Percentiles rank a stretch among this genome's conserved stretches.
These are phyloP conservation scores for Hippolais icterina DNA, from an alignment of 2,113 vertebrate genomes.

Conservation along the genomic window DNA sequence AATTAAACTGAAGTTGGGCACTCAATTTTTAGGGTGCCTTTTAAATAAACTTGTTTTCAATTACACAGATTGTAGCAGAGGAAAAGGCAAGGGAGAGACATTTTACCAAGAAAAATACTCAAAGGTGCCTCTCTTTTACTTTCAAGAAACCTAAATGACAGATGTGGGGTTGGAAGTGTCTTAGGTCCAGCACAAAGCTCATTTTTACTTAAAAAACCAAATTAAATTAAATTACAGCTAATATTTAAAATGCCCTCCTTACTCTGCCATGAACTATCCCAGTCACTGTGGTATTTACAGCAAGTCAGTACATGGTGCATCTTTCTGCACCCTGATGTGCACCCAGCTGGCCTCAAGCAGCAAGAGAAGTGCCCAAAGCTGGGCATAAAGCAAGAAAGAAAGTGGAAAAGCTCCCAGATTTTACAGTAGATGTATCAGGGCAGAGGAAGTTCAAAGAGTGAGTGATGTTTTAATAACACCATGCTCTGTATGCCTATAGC, in stretches of 20 bases:
- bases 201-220: not conserved
- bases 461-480: not conserved
- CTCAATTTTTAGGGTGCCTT: not conserved
- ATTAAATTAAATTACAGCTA: not conserved
- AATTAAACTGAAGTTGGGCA: not conserved
- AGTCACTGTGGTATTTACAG: not conserved
- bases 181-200: not conserved
- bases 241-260: not conserved
- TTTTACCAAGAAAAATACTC: not conserved
- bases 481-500: not conserved
- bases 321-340: not conserved
- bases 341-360: not conserved
- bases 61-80: not conserved
- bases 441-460: not conserved
- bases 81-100: fast-evolving
- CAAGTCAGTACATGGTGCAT: fast-evolving
- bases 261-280: not conserved
- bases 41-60: not conserved
- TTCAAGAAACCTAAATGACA: not conserved
- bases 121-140: not conserved
- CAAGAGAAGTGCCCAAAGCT: not conserved
- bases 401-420: not conserved
- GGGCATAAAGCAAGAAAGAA: not conserved
- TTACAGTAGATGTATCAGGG: not conserved
- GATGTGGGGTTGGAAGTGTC: not conserved